Evolutionary conservation across 2,888 invertebrate genomes (phyloP).

Genomic region (Patella pellucida): DNA sequence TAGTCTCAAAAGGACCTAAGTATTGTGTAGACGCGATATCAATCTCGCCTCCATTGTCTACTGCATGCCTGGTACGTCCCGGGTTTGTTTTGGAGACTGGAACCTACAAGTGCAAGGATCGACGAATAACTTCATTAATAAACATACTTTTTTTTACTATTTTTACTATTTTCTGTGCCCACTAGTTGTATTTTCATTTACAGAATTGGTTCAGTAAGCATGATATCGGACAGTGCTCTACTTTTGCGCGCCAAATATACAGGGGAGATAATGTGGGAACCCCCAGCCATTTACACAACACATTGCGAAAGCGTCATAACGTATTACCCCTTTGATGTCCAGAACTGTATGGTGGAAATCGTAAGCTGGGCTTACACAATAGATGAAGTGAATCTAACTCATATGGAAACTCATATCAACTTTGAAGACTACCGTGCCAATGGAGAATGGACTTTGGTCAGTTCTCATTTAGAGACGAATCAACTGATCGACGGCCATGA

Average conservation of each 20-base stretch:
- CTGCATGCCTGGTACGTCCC: too few relatives aligned
- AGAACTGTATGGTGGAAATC: slow-evolving; percentile 33
- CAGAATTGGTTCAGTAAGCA: slow-evolving; percentile 26
- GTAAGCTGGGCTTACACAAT: slow-evolving; percentile 33
- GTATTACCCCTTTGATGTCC: slow-evolving; percentile 39
- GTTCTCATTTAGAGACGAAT: slow-evolving; percentile 13
- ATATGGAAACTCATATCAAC: slow-evolving; percentile 20
- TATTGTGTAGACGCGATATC: too few relatives aligned
- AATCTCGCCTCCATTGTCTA: too few relatives aligned
- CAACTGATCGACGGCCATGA: neutral
- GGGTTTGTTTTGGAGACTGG: too few relatives aligned
- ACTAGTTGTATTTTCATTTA: neutral
- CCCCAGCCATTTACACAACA: slow-evolving; percentile 29
- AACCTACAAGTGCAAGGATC: too few relatives aligned
- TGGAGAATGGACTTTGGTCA: slow-evolving; percentile 32
- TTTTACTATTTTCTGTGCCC: too few relatives aligned
- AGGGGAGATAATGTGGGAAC: slow-evolving; percentile 37
- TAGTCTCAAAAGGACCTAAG: too few relatives aligned
- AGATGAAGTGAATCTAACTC: slow-evolving; percentile 28
- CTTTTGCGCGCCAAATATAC: slow-evolving; percentile 25
- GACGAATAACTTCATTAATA: too few relatives aligned
- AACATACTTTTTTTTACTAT: too few relatives aligned
- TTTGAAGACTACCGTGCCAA: slow-evolving; percentile 24
- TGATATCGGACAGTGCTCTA: slow-evolving; percentile 21
- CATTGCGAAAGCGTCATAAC: slow-evolving; percentile 38